Percentiles rank a stretch among this genome's conserved stretches.
Evolutionary conservation across 2,888 invertebrate species (phyloP).

Genomic region (Caenorhabditis sp.): DNA sequence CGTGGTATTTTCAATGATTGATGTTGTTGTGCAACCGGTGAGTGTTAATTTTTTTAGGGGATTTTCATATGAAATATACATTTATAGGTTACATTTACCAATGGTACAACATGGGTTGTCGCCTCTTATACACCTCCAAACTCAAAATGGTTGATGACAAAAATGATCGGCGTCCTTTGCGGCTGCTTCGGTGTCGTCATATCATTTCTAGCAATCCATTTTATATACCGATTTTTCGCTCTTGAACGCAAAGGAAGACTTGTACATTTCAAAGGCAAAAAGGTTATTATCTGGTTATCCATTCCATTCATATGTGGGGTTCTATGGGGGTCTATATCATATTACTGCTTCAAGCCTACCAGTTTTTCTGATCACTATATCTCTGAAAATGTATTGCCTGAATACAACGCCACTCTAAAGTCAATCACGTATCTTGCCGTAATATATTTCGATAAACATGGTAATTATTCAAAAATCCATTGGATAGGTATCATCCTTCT

Average conservation of each 20-base stretch:
- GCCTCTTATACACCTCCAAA: not conserved
- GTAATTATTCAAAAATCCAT: not conserved
- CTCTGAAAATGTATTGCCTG: not conserved
- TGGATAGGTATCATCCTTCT: too few species aligned
- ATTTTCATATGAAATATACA: too few species aligned
- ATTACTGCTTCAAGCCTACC: not conserved
- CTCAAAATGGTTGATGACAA: not conserved
- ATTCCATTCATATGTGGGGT: not conserved
- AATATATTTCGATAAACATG: not conserved
- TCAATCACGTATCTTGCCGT: not conserved
- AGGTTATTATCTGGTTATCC: not conserved
- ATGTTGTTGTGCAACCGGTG: not conserved
- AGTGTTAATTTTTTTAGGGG: too few species aligned
- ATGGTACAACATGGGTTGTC: too few species aligned
- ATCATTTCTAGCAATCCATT: not conserved
- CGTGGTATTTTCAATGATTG: not conserved
- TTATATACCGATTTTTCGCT: not conserved
- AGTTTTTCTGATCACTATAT: not conserved
- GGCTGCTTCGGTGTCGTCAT: not conserved
- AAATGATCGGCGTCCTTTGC: not conserved
- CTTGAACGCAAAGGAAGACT: not conserved
- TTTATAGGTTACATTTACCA: too few species aligned
- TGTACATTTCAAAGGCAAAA: not conserved
- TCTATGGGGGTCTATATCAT: not conserved
- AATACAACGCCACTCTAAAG: not conserved